These are phyloP conservation scores for Rhabdomys dilectus DNA, from an alignment of 2,113 vertebrate species.

Conservation along the genomic window DNA sequence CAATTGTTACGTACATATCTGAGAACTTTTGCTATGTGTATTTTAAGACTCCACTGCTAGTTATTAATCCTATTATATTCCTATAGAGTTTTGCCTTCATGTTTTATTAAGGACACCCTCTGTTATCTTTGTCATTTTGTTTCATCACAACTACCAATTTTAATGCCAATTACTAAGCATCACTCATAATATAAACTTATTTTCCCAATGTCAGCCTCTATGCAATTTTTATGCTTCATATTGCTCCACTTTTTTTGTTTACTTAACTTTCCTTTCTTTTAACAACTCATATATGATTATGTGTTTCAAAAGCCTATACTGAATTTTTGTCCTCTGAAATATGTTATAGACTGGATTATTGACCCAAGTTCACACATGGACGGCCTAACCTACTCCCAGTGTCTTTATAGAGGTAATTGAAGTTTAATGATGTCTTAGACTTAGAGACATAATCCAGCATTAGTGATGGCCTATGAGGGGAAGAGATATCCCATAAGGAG, in stretches of 20 bases:
- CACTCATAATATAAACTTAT: neutral
- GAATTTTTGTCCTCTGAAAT: neutral
- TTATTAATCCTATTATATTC: neutral
- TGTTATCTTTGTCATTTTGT: neutral
- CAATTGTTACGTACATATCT: neutral
- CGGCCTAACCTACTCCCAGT: neutral
- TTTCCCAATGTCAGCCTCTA: neutral
- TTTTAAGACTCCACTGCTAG: neutral
- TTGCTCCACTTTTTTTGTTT: neutral
- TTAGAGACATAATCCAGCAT: neutral
- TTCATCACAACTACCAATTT: neutral
- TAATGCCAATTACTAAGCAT: neutral
- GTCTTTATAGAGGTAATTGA: neutral
- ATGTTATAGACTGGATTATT: neutral
- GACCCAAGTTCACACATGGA: neutral
- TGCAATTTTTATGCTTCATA: neutral
- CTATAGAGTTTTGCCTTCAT: neutral
- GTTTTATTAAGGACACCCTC: neutral
- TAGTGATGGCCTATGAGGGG: neutral
- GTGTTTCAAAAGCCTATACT: neutral
- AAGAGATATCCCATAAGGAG: neutral
- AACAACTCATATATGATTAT: neutral
- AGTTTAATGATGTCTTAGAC: neutral
- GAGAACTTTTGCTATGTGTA: neutral
- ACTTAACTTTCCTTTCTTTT: neutral